Evolutionary conservation across 2,888 invertebrate genomes (phyloP), one percentile per base, ranked within the genome.

Genomic region (Sinhomidia bicolor): DNA sequence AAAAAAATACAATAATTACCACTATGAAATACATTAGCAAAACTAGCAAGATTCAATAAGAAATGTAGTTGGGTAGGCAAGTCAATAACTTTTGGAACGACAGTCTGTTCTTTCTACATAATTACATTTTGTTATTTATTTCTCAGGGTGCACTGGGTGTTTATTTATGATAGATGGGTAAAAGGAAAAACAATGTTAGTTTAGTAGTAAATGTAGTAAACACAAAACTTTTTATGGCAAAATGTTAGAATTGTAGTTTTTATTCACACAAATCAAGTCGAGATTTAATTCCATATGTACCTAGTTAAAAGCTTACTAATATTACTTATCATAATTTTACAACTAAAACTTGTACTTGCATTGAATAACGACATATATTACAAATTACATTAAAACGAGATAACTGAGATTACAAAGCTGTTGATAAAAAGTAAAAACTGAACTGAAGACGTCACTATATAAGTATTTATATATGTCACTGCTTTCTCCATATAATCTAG

Each of bases 341-440:
- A 62, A 62, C 20, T 9, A n/a, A 36, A 68, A 36, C 5, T 68
- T 68, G 32, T 68, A 68, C 65, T 20, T 62, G 12, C 4, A 1
- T 3, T 32, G 7, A 29, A 20, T 1, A 29, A 26, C 17, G 41
- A 36, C 17, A 68, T n/a, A 32, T 1, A 12, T n/a, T 29, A 65
- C 12, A 5, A 7, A 57, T 20, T 20, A 57, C 5, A 10, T 60
- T 17, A 14, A 68, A 36, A 17, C 17, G n/a, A 26, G 62, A 32
- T 1, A 17, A 20, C 1, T 29, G 29, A 68, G 36, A 41, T 32
- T 36, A 41, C n/a, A 68, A 36, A 68, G 2, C n/a, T 44, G n/a
- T 32, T 23, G 65, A n/a, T 71, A 71, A 44, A 71, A 44, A 71
- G 71, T 71, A 44, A 44, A 44, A 71, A 71, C 23, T 71, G 41